phyloP scores from a whole-genome alignment of 1,140 invertebrate species.

The Philopotamus ludificatus region DNA sequence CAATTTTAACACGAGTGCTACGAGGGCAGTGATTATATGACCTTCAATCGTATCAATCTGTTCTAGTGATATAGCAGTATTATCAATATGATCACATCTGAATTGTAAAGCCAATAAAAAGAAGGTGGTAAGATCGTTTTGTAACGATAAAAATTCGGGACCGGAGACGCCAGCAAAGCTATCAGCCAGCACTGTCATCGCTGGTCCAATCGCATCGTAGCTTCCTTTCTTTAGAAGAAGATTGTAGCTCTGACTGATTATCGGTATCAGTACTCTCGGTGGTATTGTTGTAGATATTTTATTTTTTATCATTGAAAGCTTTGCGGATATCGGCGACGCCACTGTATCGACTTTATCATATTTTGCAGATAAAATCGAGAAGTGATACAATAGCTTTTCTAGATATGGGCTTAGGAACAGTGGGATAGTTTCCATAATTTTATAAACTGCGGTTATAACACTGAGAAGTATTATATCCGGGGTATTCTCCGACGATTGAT shows the following conservation, averaged over 20 bases:
- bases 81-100: slow-evolving; percentile 50
- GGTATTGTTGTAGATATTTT: slow-evolving; percentile 70
- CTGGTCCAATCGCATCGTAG: slow-evolving; percentile 62
- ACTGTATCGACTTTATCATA: slow-evolving; percentile 51
- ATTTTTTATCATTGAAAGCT: slow-evolving; percentile 62
- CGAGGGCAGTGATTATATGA: slow-evolving; percentile 70
- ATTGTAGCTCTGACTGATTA: slow-evolving; percentile 66
- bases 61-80: slow-evolving; percentile 46
- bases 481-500: slow-evolving; percentile 50
- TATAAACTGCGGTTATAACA: slow-evolving; percentile 73
- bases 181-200: slow-evolving; percentile 74
- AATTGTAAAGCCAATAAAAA: slow-evolving; percentile 77
- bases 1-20: slow-evolving; percentile 78
- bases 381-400: slow-evolving; percentile 67
- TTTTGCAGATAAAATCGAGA: slow-evolving; percentile 60
- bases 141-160: slow-evolving; percentile 63
- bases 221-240: slow-evolving; percentile 60
- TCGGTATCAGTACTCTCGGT: slow-evolving; percentile 73
- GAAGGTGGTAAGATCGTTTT: slow-evolving; percentile 68
- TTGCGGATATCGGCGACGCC: slow-evolving; percentile 57
- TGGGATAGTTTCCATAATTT: slow-evolving; percentile 76
- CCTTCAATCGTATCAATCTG: slow-evolving; percentile 62
- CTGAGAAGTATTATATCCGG: slow-evolving; percentile 56
- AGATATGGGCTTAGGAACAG: slow-evolving; percentile 83
- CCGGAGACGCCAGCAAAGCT: slow-evolving; percentile 62